Percentiles rank a stretch among this genome's conserved stretches.
phyloP scores from a whole-genome alignment of 2,797 vertebrate species.

The Halcyon leucocephala region DNA sequence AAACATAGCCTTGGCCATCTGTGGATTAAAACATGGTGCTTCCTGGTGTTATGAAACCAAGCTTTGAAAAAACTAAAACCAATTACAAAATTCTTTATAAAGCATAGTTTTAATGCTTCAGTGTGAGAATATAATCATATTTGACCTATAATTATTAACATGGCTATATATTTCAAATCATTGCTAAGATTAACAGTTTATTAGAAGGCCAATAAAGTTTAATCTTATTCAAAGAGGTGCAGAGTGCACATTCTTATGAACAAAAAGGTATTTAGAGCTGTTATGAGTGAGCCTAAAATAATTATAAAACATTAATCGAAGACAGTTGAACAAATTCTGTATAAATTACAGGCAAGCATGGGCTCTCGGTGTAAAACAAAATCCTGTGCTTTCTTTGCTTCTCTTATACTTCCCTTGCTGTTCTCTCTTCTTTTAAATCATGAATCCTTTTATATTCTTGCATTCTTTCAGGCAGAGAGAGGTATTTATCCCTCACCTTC shows the following conservation, averaged over 20 bases:
- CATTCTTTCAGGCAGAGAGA: constrained; percentile 5
- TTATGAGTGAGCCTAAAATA: not conserved
- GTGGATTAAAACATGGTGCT: not conserved
- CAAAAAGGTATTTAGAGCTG: not conserved
- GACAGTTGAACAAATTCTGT: not conserved
- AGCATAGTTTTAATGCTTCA: not conserved
- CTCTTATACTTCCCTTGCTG: not conserved
- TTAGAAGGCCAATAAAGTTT: not conserved
- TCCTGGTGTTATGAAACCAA: not conserved
- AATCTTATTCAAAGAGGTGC: not conserved
- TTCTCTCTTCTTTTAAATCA: not conserved
- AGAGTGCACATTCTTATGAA: not conserved
- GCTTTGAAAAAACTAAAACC: not conserved
- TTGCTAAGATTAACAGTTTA: not conserved
- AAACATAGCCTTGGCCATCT: not conserved
- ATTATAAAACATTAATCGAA: constrained; percentile 19
- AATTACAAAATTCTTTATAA: not conserved
- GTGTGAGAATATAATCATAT: not conserved
- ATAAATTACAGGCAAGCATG: not conserved
- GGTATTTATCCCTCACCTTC: constrained; percentile 6
- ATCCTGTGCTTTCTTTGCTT: not conserved
- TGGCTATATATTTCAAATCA: not conserved
- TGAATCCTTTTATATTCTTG: not conserved
- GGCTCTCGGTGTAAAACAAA: not conserved
- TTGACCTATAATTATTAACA: not conserved